Percentiles rank a stretch among this genome's conserved stretches.
Conservation (phyloP, 2,797 vertebrate genomes). For the Halcyon chelicuti region DNA sequence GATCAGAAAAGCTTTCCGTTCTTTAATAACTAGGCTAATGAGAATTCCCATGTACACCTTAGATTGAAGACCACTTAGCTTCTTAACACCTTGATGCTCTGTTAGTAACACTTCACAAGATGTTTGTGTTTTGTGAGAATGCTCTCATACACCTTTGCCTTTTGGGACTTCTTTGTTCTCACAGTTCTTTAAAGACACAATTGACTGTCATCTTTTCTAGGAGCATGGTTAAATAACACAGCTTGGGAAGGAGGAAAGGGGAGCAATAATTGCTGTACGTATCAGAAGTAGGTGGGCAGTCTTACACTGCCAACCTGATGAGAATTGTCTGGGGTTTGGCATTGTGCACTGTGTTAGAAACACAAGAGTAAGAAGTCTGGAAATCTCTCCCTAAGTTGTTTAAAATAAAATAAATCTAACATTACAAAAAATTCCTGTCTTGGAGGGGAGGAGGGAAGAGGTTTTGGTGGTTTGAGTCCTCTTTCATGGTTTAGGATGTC, state of each 20-base stretch:
- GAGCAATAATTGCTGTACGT: not conserved
- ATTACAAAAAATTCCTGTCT: not conserved
- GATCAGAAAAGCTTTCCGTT: not conserved
- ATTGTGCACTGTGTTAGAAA: not conserved
- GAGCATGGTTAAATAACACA: not conserved
- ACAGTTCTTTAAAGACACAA: not conserved
- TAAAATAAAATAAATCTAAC: not conserved
- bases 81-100: not conserved
- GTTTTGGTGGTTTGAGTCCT: slow-evolving; percentile 30
- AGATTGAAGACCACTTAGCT: not conserved
- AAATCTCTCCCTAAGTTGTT: not conserved
- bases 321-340: not conserved
- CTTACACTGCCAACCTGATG: not conserved
- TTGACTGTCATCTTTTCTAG: not conserved
- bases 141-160: not conserved
- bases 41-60: not conserved
- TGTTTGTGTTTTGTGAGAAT: not conserved
- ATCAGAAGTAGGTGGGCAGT: not conserved
- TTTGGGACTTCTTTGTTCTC: not conserved
- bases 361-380: not conserved
- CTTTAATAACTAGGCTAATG: not conserved
- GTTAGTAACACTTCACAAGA: not conserved
- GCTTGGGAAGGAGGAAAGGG: not conserved
- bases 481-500: slow-evolving; percentile 37
- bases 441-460: not conserved